These are phyloP conservation scores for Scolopax rusticola DNA, from an alignment of 2,797 vertebrate genomes.

Conservation along the genomic window DNA sequence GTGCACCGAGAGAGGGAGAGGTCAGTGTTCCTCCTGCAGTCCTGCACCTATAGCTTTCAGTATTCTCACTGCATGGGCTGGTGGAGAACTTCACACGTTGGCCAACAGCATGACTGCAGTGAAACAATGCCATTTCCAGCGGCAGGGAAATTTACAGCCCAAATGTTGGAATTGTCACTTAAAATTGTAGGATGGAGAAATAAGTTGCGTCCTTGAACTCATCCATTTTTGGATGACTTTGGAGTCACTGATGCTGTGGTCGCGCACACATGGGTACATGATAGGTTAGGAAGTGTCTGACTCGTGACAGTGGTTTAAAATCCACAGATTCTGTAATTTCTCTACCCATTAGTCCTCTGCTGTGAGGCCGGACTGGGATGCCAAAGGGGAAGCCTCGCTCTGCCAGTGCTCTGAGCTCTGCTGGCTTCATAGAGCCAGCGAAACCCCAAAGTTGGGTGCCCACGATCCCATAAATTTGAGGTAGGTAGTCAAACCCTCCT, in stretches of 20 bases:
- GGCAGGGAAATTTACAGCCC: fast-evolving
- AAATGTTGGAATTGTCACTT: not conserved
- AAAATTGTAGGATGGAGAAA: not conserved
- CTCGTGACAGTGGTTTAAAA: not conserved
- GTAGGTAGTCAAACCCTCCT: not conserved
- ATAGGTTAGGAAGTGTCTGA: not conserved
- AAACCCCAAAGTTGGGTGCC: not conserved
- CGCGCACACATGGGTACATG: fast-evolving
- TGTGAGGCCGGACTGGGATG: not conserved
- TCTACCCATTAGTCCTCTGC: not conserved
- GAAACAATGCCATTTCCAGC: not conserved
- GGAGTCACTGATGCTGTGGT: fast-evolving
- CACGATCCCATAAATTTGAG: not conserved
- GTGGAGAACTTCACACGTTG: fast-evolving
- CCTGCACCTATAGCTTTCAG: not conserved
- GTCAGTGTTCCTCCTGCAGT: not conserved
- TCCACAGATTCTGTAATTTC: not conserved
- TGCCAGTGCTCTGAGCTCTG: not conserved
- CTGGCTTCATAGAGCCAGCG: fast-evolving
- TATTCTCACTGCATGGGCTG: not conserved
- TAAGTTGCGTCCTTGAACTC: not conserved
- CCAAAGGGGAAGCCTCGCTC: not conserved
- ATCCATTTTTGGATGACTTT: not conserved
- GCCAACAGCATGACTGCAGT: not conserved
- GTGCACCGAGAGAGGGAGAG: not conserved